Conservation (phyloP, 2,888 invertebrate species). For the Entomobrya multifasciata region DNA sequence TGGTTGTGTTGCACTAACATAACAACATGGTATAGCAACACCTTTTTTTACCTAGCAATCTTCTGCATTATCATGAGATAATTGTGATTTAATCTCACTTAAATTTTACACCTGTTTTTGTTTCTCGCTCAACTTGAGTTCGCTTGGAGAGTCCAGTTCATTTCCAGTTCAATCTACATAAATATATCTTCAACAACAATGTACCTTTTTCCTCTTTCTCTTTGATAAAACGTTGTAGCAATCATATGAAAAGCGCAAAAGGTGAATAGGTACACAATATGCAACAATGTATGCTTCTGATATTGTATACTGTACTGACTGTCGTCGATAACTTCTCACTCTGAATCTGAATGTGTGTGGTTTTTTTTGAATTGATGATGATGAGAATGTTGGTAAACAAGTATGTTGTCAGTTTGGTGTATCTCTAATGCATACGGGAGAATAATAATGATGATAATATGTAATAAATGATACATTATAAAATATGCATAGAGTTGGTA, state of each 20-base stretch:
- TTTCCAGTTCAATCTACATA: no score
- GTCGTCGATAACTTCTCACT: neutral
- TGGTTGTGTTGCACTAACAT: no score
- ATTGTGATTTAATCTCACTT: neutral
- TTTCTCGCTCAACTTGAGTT: neutral
- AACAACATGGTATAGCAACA: no score
- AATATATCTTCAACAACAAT: no score
- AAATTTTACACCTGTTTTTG: slow-evolving; percentile 2
- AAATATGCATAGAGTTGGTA: slow-evolving; percentile 2
- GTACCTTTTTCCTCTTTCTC: no score
- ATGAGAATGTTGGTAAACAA: no score
- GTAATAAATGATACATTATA: neutral
- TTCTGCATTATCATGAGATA: neutral
- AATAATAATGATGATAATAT: neutral
- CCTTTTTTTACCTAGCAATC: no score
- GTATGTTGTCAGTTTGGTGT: neutral
- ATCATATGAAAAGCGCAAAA: neutral
- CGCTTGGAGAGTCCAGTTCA: no score
- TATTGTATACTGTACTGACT: neutral
- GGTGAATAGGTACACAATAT: slow-evolving; percentile 7
- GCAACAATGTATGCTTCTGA: neutral
- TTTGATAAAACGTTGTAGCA: no score
- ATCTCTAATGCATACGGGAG: neutral
- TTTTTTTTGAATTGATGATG: neutral
- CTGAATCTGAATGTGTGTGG: neutral